phyloP scores from a whole-genome alignment of 2,888 invertebrate species.

The Onchidella celtica region DNA sequence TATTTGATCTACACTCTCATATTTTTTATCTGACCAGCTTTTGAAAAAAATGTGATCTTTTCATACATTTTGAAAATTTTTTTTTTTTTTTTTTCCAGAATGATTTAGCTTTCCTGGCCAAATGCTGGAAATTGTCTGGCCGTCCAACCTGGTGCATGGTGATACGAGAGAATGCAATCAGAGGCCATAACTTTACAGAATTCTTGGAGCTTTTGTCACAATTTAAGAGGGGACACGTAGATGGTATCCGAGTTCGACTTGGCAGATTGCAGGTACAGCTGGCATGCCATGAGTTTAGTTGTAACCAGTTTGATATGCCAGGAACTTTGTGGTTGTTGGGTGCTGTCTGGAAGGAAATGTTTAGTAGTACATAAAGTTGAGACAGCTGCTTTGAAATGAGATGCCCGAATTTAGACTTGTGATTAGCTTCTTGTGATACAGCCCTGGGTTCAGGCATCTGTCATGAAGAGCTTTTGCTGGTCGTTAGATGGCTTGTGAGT shows the following conservation, averaged over 20 bases:
- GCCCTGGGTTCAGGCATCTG: too few relatives aligned
- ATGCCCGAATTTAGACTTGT: too few relatives aligned
- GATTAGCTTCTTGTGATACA: too few relatives aligned
- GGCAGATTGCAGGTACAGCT: conserved; percentile 84
- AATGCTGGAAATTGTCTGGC: conserved; percentile 98
- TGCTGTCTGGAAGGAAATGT: too few relatives aligned
- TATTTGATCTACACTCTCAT: too few relatives aligned
- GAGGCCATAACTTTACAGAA: conserved; percentile 85
- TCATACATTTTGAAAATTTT: too few relatives aligned
- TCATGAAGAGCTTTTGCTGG: too few relatives aligned
- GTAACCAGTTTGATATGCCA: background rate
- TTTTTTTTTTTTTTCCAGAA: conserved; percentile 83
- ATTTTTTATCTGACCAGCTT: too few relatives aligned
- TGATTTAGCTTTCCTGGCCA: conserved; percentile 97
- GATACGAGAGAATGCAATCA: conserved; percentile 83
- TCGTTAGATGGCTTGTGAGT: too few relatives aligned
- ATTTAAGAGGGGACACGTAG: conserved; percentile 97
- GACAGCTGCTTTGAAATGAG: too few relatives aligned
- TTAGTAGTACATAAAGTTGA: too few relatives aligned
- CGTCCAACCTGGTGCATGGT: conserved; percentile 97
- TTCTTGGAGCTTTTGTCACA: conserved; percentile 97
- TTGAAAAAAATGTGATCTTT: too few relatives aligned
- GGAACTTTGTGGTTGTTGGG: background rate
- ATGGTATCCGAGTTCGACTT: conserved; percentile 96
- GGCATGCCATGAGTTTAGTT: background rate